These are phyloP conservation scores for Ceyx cyanopectus DNA, from an alignment of 2,113 vertebrate species.

Conservation along the genomic window DNA sequence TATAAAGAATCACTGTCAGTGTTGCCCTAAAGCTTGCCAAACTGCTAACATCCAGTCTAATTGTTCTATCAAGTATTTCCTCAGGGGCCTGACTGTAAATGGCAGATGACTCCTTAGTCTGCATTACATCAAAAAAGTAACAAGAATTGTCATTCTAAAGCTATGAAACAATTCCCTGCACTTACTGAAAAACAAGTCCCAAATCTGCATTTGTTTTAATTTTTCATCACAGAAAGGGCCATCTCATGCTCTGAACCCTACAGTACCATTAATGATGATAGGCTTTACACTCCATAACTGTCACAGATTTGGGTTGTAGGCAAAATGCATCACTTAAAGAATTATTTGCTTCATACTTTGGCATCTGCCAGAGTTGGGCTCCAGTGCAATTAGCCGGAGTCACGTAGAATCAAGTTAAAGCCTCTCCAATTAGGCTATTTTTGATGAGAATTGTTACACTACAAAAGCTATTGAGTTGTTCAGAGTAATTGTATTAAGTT, in stretches of 20 bases:
- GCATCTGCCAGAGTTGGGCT: neutral
- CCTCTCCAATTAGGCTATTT: neutral
- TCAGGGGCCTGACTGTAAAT: slow-evolving; percentile 25
- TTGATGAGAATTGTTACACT: neutral
- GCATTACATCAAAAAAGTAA: slow-evolving; percentile 21
- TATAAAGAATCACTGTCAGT: slow-evolving; percentile 14
- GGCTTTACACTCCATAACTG: neutral
- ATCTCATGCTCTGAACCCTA: neutral
- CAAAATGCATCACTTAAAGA: slow-evolving; percentile 4
- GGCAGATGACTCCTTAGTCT: neutral
- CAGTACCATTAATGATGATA: neutral
- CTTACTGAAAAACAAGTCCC: slow-evolving; percentile 8
- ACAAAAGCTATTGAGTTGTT: neutral
- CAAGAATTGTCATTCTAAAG: neutral
- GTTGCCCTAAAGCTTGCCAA: slow-evolving; percentile 34
- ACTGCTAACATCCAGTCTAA: slow-evolving; percentile 39
- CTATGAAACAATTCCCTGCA: neutral
- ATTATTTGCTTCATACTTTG: slow-evolving; percentile 10
- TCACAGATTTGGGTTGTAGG: neutral
- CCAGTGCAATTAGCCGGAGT: slow-evolving; percentile 13
- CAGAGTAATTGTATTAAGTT: neutral
- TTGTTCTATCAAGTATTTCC: slow-evolving; percentile 43
- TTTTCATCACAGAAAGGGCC: neutral
- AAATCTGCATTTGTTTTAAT: neutral
- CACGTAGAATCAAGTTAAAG: neutral